These are phyloP conservation scores for Dinocampus coccinellae DNA, from an alignment of 2,888 invertebrate species.

Conservation along the genomic window DNA sequence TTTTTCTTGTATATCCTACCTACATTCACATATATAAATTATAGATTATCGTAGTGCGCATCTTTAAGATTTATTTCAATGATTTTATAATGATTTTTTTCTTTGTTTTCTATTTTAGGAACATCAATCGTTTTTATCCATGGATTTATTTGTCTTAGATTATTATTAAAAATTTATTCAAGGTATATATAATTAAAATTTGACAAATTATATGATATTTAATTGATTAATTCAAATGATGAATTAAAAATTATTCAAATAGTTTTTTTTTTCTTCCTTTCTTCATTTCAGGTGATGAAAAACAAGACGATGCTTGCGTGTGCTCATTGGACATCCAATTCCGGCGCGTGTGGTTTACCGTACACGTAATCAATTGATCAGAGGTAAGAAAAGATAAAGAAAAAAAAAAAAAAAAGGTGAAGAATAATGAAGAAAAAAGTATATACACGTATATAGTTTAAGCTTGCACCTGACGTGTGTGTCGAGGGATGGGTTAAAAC, in stretches of 20 bases:
- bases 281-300: background rate
- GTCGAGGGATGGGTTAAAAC: conserved; percentile 42
- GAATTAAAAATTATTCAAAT: background rate
- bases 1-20: too few species aligned
- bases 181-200: background rate
- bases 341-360: conserved; percentile 22
- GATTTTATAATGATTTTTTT: background rate
- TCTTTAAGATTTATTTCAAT: background rate
- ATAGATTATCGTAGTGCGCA: background rate
- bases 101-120: background rate
- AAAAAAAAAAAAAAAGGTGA: background rate
- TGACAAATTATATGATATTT: background rate
- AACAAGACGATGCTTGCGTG: conserved; percentile 46
- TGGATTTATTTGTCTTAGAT: too few species aligned
- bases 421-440: conserved; percentile 4
- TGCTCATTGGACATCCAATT: conserved; percentile 53
- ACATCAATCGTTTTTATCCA: background rate
- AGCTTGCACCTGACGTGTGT: conserved; percentile 60
- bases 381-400: background rate
- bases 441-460: conserved; percentile 6
- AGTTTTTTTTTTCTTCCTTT: background rate
- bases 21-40: background rate
- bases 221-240: background rate
- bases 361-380: background rate
- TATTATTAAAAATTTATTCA: too few species aligned